Evolutionary conservation across 2,113 vertebrate species (phyloP).

Genomic region (Eidolon helvum): DNA sequence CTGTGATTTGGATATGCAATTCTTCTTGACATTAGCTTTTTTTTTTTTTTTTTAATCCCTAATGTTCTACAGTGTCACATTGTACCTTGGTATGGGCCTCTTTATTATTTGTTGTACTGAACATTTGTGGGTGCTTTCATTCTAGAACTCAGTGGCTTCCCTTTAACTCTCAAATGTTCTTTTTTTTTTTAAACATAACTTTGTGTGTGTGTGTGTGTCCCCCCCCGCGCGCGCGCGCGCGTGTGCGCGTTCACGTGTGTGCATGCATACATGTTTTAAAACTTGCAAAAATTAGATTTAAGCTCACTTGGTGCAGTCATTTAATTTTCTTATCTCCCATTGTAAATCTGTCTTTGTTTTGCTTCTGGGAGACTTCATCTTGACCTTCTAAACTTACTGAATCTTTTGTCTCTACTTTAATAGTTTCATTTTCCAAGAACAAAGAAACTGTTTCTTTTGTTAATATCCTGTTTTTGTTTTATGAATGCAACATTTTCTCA

Average conservation of each 20-base stretch:
- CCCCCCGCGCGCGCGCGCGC: fast-evolving
- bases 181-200: not conserved
- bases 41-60: slow-evolving; percentile 25
- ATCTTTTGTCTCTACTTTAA: not conserved
- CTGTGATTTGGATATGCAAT: not conserved
- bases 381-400: not conserved
- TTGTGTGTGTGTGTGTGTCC: not conserved
- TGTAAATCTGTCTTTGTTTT: not conserved
- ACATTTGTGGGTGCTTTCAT: not conserved
- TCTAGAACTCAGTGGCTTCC: not conserved
- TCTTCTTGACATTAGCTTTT: not conserved
- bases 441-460: not conserved
- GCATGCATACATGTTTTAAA: not conserved
- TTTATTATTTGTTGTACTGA: not conserved
- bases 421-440: not conserved
- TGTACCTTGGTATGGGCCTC: not conserved
- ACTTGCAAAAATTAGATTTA: not conserved
- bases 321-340: not conserved
- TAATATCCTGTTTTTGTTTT: not conserved
- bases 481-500: not conserved
- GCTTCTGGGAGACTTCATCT: not conserved
- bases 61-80: not conserved
- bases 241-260: not conserved
- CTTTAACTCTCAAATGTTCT: not conserved
- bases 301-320: not conserved